Percentiles rank a stretch among this genome's conserved stretches.
These are phyloP conservation scores for Alentia gelatinosa DNA, from an alignment of 2,888 invertebrate genomes.

Conservation along the genomic window DNA sequence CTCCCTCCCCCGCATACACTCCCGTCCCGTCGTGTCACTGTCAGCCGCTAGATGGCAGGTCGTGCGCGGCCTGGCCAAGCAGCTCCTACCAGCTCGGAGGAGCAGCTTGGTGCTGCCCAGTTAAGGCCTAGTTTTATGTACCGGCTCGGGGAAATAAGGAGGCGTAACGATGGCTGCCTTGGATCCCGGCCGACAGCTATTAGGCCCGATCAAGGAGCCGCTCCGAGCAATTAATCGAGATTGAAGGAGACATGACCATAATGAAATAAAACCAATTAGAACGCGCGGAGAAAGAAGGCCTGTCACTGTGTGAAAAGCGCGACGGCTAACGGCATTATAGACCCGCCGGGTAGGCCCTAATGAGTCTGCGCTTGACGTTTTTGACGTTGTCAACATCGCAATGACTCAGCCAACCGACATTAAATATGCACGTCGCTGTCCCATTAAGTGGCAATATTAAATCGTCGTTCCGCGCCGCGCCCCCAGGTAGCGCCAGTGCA, in stretches of 20 bases:
- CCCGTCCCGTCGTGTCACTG: neutral
- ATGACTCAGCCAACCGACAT: constrained; percentile 18
- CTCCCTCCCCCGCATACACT: neutral
- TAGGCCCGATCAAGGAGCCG: constrained; percentile 31
- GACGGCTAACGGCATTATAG: constrained; percentile 39
- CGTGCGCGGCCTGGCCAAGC: neutral
- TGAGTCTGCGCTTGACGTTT: constrained; percentile 45
- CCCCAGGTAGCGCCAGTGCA: neutral
- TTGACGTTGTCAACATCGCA: constrained; percentile 49
- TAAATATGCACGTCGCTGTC: constrained; percentile 7
- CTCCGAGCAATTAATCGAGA: constrained; percentile 46
- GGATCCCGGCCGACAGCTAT: constrained; percentile 18
- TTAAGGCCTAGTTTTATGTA: neutral
- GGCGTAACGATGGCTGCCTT: neutral
- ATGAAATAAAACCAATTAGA: constrained; percentile 54
- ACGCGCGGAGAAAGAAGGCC: constrained; percentile 36
- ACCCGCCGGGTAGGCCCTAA: constrained; percentile 15
- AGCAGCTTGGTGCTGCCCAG: neutral
- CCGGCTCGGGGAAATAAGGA: neutral
- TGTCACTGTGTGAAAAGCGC: constrained; percentile 46
- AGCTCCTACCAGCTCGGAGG: neutral
- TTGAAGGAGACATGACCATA: constrained; percentile 53
- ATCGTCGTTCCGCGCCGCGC: neutral
- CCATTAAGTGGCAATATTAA: constrained; percentile 48
- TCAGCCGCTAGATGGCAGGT: constrained; percentile 1